A percentile compares a stretch with the other conserved stretches of the same genome.
These are phyloP conservation scores for Avahi laniger DNA, from an alignment of 2,797 vertebrate species.

Conservation along the genomic window DNA sequence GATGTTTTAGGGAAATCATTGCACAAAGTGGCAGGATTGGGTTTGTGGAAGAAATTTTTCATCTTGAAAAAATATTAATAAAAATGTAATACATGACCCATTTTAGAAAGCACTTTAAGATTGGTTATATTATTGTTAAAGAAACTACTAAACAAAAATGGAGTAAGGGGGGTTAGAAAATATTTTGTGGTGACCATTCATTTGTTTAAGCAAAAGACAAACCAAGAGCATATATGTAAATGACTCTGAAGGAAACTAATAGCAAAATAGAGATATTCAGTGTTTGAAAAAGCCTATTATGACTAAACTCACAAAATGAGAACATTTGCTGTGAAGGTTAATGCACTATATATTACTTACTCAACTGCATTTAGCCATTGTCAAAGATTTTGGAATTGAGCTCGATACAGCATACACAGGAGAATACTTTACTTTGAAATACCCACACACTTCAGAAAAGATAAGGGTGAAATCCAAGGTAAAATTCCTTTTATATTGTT, in stretches of 20 bases:
- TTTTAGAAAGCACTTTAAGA: not conserved
- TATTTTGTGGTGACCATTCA: not conserved
- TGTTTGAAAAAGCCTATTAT: conserved; percentile 54
- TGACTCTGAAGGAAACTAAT: conserved; percentile 3
- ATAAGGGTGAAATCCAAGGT: conserved; percentile 6
- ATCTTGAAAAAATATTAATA: not conserved
- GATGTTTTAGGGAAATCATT: not conserved
- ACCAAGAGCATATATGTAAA: conserved; percentile 29
- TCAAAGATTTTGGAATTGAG: conserved; percentile 37
- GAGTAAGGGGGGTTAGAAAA: not conserved
- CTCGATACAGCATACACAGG: not conserved
- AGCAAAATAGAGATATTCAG: conserved; percentile 58
- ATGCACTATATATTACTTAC: conserved; percentile 69
- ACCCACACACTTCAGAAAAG: not conserved
- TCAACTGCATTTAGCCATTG: conserved; percentile 72
- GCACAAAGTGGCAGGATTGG: not conserved
- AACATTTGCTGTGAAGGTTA: conserved; percentile 71
- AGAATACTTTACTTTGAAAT: conserved; percentile 51
- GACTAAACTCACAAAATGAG: conserved; percentile 72
- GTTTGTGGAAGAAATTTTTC: not conserved
- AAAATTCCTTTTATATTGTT: conserved; percentile 2
- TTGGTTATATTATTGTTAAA: not conserved
- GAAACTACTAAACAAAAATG: not conserved
- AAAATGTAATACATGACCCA: not conserved
- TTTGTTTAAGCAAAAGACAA: conserved; percentile 42